These are phyloP conservation scores for Pollenia angustigena DNA, from an alignment of 2,888 invertebrate genomes.

Conservation along the genomic window DNA sequence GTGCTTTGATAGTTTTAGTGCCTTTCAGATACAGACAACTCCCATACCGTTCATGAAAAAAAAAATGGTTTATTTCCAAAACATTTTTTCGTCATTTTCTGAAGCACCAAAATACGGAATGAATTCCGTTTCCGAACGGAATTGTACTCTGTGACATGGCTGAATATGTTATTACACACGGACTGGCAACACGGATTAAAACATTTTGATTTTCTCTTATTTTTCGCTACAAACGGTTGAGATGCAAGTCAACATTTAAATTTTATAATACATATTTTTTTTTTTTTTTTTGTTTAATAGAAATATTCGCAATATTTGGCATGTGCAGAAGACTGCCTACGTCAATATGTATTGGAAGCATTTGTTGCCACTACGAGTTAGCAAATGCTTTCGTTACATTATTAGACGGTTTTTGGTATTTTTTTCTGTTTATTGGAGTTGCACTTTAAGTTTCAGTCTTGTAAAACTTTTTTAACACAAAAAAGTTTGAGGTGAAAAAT, in stretches of 20 bases:
- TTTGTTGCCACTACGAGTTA: constrained; percentile 30
- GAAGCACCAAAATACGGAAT: too few species aligned
- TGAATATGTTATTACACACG: too few species aligned
- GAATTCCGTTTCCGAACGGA: too few species aligned
- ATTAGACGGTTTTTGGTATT: not conserved
- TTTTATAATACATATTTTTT: not conserved
- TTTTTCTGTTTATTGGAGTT: too few species aligned
- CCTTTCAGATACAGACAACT: too few species aligned
- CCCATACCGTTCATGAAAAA: too few species aligned
- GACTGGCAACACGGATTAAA: not conserved
- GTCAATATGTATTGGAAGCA: constrained; percentile 3
- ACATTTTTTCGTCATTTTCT: too few species aligned
- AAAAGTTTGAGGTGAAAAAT: not conserved
- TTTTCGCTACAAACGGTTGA: not conserved
- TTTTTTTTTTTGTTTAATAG: not conserved
- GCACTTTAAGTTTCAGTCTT: not conserved
- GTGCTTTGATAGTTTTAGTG: too few species aligned
- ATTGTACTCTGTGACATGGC: too few species aligned
- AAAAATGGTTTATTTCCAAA: too few species aligned
- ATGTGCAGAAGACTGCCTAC: not conserved
- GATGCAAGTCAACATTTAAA: constrained; percentile 5
- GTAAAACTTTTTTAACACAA: not conserved
- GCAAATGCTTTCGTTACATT: not conserved
- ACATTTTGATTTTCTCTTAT: not conserved
- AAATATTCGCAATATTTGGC: constrained; percentile 22